Evolutionary conservation across 1,140 invertebrate genomes (phyloP).

Genomic region (Achatina immaculata): DNA sequence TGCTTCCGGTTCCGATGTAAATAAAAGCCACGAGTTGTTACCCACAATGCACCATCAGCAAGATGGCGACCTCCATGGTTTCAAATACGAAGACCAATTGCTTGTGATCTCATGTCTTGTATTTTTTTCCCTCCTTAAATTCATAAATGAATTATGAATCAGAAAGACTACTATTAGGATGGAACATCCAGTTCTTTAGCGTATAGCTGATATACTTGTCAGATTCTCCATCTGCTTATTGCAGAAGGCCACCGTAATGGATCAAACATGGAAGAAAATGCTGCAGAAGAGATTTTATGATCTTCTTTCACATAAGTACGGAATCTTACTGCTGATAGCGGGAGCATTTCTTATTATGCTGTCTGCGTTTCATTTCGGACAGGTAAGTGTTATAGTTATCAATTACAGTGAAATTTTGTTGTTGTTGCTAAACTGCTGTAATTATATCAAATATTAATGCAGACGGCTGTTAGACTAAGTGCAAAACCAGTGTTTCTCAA

Average conservation of each 20-base stretch:
- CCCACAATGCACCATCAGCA: conserved; percentile 3
- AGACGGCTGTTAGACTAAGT: neutral
- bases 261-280: conserved; percentile 58
- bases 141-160: neutral
- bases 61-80: conserved; percentile 35
- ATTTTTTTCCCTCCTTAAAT: neutral
- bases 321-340: conserved; percentile 59
- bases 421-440: neutral
- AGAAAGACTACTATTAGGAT: neutral
- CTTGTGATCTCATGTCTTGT: neutral
- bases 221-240: neutral
- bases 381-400: conserved; percentile 54
- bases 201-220: neutral
- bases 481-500: neutral
- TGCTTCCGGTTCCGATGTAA: conserved; percentile 47
- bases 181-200: neutral
- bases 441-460: neutral
- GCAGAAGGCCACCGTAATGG: conserved; percentile 35
- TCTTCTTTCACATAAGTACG: conserved; percentile 69
- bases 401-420: neutral
- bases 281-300: conserved; percentile 69
- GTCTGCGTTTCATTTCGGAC: conserved; percentile 69
- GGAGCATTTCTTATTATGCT: conserved; percentile 61
- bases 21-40: conserved; percentile 42
- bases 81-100: neutral